Conservation (phyloP, 2,797 vertebrate genomes). For the Eospalax fontanierii region DNA sequence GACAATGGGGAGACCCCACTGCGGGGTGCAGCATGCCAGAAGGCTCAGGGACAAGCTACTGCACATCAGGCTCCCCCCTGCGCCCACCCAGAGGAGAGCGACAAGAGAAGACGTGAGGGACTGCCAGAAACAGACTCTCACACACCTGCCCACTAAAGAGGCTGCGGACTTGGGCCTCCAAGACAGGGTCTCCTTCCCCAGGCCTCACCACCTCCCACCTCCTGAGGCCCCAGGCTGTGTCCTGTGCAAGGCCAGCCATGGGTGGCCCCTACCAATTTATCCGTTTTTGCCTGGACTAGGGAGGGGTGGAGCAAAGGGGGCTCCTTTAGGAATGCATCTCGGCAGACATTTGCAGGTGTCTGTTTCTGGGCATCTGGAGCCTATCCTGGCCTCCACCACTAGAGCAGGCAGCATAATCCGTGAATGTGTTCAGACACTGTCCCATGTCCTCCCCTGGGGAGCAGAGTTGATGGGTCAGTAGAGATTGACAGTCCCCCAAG, state of each 20-base stretch:
- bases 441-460: too few relatives aligned
- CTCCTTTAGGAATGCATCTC: neutral
- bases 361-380: neutral
- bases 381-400: neutral
- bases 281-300: neutral
- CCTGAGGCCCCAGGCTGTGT: neutral
- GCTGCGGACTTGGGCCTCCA: neutral
- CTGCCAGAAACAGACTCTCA: neutral
- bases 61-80: neutral
- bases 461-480: fast-evolving
- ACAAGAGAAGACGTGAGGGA: neutral
- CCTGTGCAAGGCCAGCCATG: fast-evolving
- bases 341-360: neutral
- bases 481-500: too few relatives aligned
- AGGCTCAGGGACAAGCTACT: neutral
- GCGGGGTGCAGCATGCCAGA: neutral
- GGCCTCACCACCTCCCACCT: neutral
- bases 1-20: neutral
- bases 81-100: fast-evolving
- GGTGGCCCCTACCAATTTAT: neutral
- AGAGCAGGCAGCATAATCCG: neutral
- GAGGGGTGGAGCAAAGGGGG: neutral
- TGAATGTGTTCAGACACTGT: neutral
- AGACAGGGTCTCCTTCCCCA: neutral
- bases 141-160: neutral